These are phyloP conservation scores for Poecilia velifera DNA, from an alignment of 2,797 vertebrate species.

Conservation along the genomic window DNA sequence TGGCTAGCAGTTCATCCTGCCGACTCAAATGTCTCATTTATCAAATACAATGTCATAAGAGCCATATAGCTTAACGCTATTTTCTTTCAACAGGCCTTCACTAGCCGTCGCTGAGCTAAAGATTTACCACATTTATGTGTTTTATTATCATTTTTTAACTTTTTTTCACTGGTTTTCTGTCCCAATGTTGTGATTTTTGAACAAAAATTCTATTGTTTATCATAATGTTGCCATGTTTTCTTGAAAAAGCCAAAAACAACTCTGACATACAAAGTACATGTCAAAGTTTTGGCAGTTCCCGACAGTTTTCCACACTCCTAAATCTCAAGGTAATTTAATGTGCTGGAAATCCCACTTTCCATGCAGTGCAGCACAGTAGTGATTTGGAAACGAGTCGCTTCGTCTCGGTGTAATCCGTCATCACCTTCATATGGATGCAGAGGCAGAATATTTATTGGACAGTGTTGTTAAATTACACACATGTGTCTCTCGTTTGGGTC, in stretches of 20 bases:
- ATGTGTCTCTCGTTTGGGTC: not conserved
- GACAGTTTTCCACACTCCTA: too few species aligned
- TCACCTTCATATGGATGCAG: not conserved
- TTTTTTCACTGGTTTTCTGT: not conserved
- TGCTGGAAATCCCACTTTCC: too few species aligned
- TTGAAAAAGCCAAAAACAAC: not conserved
- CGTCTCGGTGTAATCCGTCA: too few species aligned
- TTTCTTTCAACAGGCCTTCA: not conserved
- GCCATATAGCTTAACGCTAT: not conserved
- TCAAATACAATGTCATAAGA: not conserved
- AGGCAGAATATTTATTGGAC: not conserved
- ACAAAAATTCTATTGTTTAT: not conserved
- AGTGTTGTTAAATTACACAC: not conserved
- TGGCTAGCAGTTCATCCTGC: too few species aligned
- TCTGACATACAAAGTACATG: not conserved
- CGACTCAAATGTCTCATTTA: not conserved
- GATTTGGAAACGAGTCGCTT: too few species aligned
- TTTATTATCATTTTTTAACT: not conserved
- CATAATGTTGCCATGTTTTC: not conserved
- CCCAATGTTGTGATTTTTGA: not conserved
- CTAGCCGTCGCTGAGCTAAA: not conserved
- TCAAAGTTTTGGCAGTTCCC: too few species aligned
- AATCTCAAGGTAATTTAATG: too few species aligned
- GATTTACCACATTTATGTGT: not conserved
- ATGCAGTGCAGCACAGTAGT: too few species aligned